Base-by-base conservation (phyloP, 2,888 invertebrate genomes). In the Orthosia gothica region DNA sequence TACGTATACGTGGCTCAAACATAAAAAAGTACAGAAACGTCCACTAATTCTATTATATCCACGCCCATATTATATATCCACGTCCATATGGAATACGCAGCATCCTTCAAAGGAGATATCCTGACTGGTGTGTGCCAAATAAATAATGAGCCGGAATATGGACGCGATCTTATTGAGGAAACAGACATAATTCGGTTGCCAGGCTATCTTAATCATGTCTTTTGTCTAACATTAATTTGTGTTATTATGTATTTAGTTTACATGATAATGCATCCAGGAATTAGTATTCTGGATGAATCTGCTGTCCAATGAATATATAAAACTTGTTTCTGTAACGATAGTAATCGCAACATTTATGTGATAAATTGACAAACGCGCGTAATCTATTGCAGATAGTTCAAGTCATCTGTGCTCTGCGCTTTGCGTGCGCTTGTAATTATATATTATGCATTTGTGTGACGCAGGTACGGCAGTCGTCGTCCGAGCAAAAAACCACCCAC, bases 101-200 rank as follows among this genome's bases (percentile, higher is more conserved):
- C 11, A 72, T 70, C 13, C 49, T 66, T 72, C 81, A 69, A 72
- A 74, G 64, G 58, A 49, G 50, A 70, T 58, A 32, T 57, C 59
- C 64, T 52, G 45, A 47, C 61, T 18, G 26, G 59, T 66, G 52
- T 50, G 26, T 49, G 52, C 74, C 65, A 73, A 82, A 85, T 79
- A 85, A 82, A 66, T 79, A 81, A 78, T 81, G 58, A 84, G 63
- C 16, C 13, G 18, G 63, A 32, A 64, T 77, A 77, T 77, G 57
- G 69, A 64, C 62, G 32, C 23, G 16, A 26, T 69, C 40, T 40
- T 62, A 69, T 76, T 62, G 18, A 67, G 47, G 64, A 26, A 64
- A 64, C 49, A 64, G 49, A 20, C 40, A n/a, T 55, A 55, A 62
- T 65, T 58, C 15, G 16, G 50, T 59, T 5, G 18, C n/a, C 32